Percentiles rank a stretch among this genome's conserved stretches.
Conservation (phyloP, 2,888 invertebrate species). For the Ormyrus labotus region DNA sequence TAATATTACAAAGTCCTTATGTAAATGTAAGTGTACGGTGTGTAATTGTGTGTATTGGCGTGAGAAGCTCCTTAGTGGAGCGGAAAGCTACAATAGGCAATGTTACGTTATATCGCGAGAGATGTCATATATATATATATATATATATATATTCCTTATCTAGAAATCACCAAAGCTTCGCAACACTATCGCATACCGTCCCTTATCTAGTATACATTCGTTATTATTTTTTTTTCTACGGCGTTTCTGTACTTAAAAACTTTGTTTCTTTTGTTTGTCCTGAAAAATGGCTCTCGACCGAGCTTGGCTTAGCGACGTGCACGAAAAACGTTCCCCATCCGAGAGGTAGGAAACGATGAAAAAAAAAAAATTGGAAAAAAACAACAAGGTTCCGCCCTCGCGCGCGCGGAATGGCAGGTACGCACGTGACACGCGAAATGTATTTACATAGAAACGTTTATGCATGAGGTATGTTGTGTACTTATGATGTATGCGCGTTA, state of each 20-base stretch:
- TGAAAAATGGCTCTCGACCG: conserved; percentile 27
- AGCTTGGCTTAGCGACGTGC: conserved; percentile 31
- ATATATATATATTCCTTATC: background rate
- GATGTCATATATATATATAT: conserved; percentile 10
- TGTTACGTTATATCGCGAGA: conserved; percentile 44
- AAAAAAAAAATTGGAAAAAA: conserved; percentile 2
- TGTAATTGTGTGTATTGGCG: conserved; percentile 31
- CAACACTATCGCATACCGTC: conserved; percentile 3
- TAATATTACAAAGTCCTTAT: conserved; percentile 35
- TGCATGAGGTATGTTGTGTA: conserved; percentile 51
- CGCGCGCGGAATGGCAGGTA: conserved; percentile 56
- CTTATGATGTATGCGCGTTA: conserved; percentile 48
- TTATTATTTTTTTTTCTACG: conserved; percentile 2
- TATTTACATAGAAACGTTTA: conserved; percentile 55
- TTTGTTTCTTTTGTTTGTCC: background rate
- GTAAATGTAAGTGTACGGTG: conserved; percentile 26
- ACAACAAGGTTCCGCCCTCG: conserved; percentile 41
- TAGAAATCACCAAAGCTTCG: conserved; percentile 2
- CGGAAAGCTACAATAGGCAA: conserved; percentile 39
- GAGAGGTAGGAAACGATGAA: background rate
- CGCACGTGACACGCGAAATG: conserved; percentile 54
- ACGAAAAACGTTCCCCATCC: conserved; percentile 6
- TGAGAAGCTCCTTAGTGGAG: conserved; percentile 11
- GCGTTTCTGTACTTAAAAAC: background rate
- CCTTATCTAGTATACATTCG: background rate